Evolutionary conservation across 2,113 vertebrate species (phyloP), one percentile per base, ranked within the genome.

Genomic region (Coptodon bakossiorum): DNA sequence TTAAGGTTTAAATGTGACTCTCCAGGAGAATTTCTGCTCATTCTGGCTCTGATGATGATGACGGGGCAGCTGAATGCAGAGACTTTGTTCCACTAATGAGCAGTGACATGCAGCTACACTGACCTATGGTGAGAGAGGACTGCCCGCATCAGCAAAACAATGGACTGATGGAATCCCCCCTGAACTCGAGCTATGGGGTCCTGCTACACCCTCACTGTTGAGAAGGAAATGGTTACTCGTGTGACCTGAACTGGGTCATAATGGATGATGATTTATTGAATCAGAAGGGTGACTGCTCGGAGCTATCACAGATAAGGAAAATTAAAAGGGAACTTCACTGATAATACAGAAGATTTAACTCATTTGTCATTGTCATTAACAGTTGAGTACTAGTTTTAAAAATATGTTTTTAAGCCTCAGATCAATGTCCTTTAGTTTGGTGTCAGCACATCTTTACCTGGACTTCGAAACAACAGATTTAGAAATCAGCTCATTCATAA

Each of bases 61-160:
- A 19, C 19, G 1, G 16, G 22, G 22, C 19, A 54, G 61, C 86
- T 87, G 81, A 92, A 88, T 61, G 45, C 80, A 86, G 79, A 93
- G 57, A 91, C 90, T 89, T 88, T 91, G 76, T 54, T 88, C 29
- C 36, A 80, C 89, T 94, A 94, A 94, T 94, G 86, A 93, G 86
- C 88, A 82, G 82, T 79, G 89, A 91, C 90, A 93, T 81, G 79
- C 84, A 86, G 88, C 89, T 88, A 56, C 84, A 53, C 17, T 84
- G 82, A 78, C 48, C 84, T 71, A 48, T 52, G 38, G 78, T 80
- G 85, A 88, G 86, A 91, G 63, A 86, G 82, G 84, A 87, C 54
- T 63, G 22, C 61, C 50, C 53, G 57, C 53, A 73, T 89, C 80
- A 90, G 82, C 19, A 61, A 87, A 90, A 94, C 92, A 92, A 94